Conservation (phyloP, 2,888 invertebrate species). For the Neuroscelio doddi region DNA sequence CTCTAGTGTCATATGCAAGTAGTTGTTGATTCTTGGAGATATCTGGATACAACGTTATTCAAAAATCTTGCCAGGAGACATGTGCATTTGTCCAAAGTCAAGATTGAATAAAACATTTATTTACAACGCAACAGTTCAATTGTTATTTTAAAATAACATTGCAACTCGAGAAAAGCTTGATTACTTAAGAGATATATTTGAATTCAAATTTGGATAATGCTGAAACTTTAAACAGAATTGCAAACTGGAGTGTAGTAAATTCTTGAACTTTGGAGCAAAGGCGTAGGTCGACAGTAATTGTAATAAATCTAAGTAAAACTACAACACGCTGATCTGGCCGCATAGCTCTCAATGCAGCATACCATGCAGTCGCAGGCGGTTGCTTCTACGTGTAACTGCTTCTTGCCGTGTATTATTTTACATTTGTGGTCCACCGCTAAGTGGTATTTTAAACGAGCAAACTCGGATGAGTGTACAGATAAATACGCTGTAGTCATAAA, state of each 20-base stretch:
- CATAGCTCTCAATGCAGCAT: slow-evolving; percentile 71
- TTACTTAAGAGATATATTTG: too few species aligned
- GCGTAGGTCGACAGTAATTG: slow-evolving; percentile 34
- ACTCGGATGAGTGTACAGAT: background rate
- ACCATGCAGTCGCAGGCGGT: slow-evolving; percentile 70
- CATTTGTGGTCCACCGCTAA: slow-evolving; percentile 33
- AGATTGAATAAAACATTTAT: too few species aligned
- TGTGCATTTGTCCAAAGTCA: slow-evolving; percentile 34
- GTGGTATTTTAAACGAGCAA: slow-evolving; percentile 27
- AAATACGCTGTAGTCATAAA: background rate
- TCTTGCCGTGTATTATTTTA: slow-evolving; percentile 42
- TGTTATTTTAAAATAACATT: too few species aligned
- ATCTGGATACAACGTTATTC: slow-evolving; percentile 32
- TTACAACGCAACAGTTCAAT: too few species aligned
- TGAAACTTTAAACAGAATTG: background rate
- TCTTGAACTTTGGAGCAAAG: slow-evolving; percentile 42
- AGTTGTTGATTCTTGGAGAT: slow-evolving; percentile 38
- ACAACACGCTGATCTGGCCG: slow-evolving; percentile 68
- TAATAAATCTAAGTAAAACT: slow-evolving; percentile 63
- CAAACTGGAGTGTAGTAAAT: slow-evolving; percentile 26
- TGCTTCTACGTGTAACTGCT: slow-evolving; percentile 60
- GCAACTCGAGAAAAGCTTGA: too few species aligned
- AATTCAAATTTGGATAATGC: too few species aligned
- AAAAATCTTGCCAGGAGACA: slow-evolving; percentile 25
- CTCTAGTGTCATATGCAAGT: slow-evolving; percentile 79